Conservation (phyloP, 64 coral and sea anemone species). For the Montipora cactus region DNA sequence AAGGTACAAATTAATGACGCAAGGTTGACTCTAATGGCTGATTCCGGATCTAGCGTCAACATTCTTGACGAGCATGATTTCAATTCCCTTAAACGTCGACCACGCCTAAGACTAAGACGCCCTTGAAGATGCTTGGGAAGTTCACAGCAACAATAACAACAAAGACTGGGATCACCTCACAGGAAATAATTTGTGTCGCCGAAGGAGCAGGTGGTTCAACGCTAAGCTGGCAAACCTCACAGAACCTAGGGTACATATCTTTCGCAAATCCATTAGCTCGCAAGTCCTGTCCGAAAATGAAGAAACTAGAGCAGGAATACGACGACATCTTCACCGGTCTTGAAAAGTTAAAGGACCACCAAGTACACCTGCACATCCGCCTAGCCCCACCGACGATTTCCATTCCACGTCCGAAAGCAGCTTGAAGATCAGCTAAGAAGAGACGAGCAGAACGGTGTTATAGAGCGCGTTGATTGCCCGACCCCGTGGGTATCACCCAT, state of each 20-base stretch:
- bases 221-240: conserved; percentile 57
- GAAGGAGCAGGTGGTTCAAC: conserved; percentile 64
- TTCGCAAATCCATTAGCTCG: conserved; percentile 15
- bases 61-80: conserved; percentile 65
- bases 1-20: conserved; percentile 26
- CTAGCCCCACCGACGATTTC: conserved; percentile 44
- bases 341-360: conserved; percentile 60
- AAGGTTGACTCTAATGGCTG: conserved; percentile 59
- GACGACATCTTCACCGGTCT: conserved; percentile 64
- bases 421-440: conserved; percentile 37
- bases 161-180: not conserved
- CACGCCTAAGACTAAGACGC: conserved; percentile 49
- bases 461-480: conserved; percentile 48
- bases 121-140: conserved; percentile 63
- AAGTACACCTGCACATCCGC: conserved; percentile 64
- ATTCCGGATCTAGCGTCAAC: conserved; percentile 68
- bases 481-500: conserved; percentile 71
- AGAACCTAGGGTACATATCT: conserved; percentile 45
- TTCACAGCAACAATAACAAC: conserved; percentile 35
- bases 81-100: conserved; percentile 36
- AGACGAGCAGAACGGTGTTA: conserved; percentile 52
- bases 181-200: conserved; percentile 47
- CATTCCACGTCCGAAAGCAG: conserved; percentile 49
- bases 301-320: conserved; percentile 51
- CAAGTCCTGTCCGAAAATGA: not conserved